phyloP scores from a whole-genome alignment of 2,797 vertebrate genomes.

The Pantherophis vulpinus region DNA sequence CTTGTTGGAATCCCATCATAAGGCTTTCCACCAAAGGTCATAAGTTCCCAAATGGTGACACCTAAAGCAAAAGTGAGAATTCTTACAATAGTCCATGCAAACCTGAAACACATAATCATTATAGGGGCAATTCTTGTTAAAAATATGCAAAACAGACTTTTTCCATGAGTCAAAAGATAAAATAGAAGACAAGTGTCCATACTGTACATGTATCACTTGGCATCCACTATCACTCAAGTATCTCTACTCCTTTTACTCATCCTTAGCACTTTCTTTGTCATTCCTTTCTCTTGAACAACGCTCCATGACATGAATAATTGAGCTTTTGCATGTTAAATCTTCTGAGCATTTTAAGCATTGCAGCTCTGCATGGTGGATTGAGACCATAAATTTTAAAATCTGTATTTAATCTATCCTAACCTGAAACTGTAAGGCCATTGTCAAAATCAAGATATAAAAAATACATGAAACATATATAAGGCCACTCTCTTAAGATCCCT shows the following conservation, averaged over 20 bases:
- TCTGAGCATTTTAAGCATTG: neutral
- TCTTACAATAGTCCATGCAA: neutral
- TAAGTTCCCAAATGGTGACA: conserved; percentile 97
- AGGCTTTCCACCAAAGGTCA: conserved; percentile 97
- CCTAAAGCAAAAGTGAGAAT: conserved; percentile 66
- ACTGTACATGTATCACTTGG: neutral
- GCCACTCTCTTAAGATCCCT: neutral
- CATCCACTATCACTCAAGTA: neutral
- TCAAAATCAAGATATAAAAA: neutral
- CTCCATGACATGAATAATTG: neutral
- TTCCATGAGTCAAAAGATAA: neutral
- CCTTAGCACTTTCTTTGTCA: neutral
- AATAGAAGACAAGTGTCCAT: neutral
- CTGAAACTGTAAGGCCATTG: too few species aligned
- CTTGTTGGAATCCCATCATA: conserved; percentile 93
- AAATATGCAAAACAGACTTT: neutral
- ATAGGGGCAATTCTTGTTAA: neutral
- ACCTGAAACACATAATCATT: neutral
- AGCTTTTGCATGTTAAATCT: neutral
- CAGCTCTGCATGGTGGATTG: neutral
- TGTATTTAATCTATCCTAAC: neutral
- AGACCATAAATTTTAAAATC: neutral
- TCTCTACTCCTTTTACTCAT: neutral
- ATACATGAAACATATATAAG: neutral
- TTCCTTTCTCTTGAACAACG: neutral